Evolutionary conservation across 2,113 vertebrate species (phyloP), one percentile per base, ranked within the genome.

Genomic region (Herpailurus yagouaroundi): DNA sequence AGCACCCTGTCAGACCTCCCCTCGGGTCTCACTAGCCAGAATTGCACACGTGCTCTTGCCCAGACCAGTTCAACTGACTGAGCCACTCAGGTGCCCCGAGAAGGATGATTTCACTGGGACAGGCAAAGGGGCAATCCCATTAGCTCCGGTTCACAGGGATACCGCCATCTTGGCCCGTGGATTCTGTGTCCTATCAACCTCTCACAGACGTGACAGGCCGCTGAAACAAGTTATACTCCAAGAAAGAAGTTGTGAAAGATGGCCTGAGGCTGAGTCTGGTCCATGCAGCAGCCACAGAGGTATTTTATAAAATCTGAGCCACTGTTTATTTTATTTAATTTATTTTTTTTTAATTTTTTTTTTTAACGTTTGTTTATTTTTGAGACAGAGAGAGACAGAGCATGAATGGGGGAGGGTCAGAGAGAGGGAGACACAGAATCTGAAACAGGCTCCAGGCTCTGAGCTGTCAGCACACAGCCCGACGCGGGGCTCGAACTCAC

Each of bases 241-340:
- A 52, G 50, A 73, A 79, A 68, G 50, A 95, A 33, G 50, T 38
- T 6, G 1, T 18, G 77, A 60, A 63, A 74, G 19, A 29, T 41
- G 88, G 57, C 66, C 33, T 0, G 1, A 48, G 82, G 87, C 38
- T 63, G 87, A n/a, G 7, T 55, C 48, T 16, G 21, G 45, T 19
- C 19, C 0, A 1, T 0, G 2, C 13, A 13, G 16, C 25, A 80
- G 36, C 71, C 25, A 57, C n/a, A 2, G 31, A 21, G 11, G 36
- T 19, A 38, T 63, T 73, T 85, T 57, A 76, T n/a, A 48, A 48
- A 48, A 80, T 38, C 23, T 5, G 23, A 87, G 64, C 50, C 79
- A 77, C 45, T 76, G 50, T 83, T 96, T 88, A 74, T n/a, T n/a
- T n/a, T n/a, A n/a, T n/a, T n/a, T n/a, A n/a, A n/a, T n/a, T n/a